Conservation (phyloP, 2,797 vertebrate genomes). For the Dromococcyx pavoninus region DNA sequence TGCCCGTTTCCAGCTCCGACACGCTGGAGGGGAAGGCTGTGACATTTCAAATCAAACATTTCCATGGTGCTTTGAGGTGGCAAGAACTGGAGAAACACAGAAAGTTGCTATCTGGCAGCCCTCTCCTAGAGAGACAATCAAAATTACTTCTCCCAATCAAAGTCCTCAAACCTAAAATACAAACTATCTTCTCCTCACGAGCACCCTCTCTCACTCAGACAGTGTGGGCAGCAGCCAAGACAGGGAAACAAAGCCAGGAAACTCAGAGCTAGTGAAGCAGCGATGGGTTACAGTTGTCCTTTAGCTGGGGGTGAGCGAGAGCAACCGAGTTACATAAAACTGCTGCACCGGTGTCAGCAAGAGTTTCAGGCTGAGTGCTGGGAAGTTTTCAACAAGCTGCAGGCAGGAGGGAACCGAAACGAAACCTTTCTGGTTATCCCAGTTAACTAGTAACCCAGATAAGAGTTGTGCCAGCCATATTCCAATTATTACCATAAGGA, state of each 20-base stretch:
- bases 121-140: not conserved
- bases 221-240: not conserved
- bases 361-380: not conserved
- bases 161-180: not conserved
- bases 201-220: not conserved
- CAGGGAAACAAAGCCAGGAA: not conserved
- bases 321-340: slow-evolving; percentile 35
- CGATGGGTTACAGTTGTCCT: slow-evolving; percentile 8
- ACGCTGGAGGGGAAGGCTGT: not conserved
- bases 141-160: not conserved
- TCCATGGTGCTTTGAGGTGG: not conserved
- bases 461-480: not conserved
- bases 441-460: slow-evolving; percentile 52
- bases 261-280: not conserved
- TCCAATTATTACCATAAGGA: not conserved
- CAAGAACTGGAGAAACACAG: not conserved
- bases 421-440: slow-evolving; percentile 10
- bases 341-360: slow-evolving; percentile 3
- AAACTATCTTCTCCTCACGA: not conserved
- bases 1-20: not conserved
- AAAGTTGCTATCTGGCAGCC: not conserved
- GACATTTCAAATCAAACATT: not conserved
- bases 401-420: not conserved
- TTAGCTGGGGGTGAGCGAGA: not conserved
- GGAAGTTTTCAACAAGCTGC: slow-evolving; percentile 25